phyloP scores from a whole-genome alignment of 1,140 invertebrate species.

The Drosophila obscura region DNA sequence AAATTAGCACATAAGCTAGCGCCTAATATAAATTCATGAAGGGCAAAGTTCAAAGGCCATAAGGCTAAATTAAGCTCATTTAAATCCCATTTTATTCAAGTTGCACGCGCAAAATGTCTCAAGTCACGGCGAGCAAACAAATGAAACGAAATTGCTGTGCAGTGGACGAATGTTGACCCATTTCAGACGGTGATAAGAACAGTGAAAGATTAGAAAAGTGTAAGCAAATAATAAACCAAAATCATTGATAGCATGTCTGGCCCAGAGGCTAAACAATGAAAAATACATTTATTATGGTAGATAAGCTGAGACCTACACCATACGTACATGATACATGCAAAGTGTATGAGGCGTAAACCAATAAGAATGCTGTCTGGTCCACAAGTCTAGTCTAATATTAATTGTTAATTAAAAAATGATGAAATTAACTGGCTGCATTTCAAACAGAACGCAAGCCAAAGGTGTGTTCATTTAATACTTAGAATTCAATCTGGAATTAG shows the following conservation, averaged over 20 bases:
- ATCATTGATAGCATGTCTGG: not conserved
- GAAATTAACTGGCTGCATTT: constrained; percentile 65
- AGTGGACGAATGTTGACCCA: not conserved
- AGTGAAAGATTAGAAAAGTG: constrained; percentile 1
- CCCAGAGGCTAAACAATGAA: too few species aligned
- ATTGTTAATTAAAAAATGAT: constrained; percentile 63
- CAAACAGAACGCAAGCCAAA: constrained; percentile 41
- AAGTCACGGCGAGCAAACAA: not conserved
- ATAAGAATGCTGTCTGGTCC: constrained; percentile 57
- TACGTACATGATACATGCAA: not conserved
- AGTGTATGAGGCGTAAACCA: constrained; percentile 12
- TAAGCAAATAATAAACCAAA: not conserved
- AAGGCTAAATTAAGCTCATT: not conserved
- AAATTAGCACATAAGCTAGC: too few species aligned
- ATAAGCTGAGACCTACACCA: not conserved
- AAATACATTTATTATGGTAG: not conserved
- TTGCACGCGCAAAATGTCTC: not conserved
- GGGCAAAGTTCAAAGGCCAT: not conserved
- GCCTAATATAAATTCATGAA: not conserved
- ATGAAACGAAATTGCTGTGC: constrained; percentile 2
- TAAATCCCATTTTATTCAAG: not conserved
- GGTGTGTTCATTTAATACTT: constrained; percentile 23
- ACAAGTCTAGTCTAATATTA: constrained; percentile 52
- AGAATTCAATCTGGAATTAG: not conserved
- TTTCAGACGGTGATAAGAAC: constrained; percentile 12